These are phyloP conservation scores for Etheostoma perlongum DNA, from an alignment of 2,797 vertebrate species.

Conservation along the genomic window DNA sequence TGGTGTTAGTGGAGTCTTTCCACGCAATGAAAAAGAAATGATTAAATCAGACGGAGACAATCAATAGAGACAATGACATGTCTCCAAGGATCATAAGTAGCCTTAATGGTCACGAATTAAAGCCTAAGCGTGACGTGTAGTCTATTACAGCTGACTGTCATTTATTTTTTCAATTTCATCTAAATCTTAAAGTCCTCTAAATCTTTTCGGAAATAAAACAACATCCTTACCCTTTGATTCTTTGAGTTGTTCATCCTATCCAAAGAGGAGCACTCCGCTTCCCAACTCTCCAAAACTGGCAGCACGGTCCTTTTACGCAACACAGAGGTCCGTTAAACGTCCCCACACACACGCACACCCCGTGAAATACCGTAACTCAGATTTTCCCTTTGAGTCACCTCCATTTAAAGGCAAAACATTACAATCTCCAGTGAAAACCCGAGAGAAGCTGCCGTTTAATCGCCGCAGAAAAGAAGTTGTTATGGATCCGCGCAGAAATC, in stretches of 20 bases:
- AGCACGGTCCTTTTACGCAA: constrained; percentile 71
- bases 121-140: constrained; percentile 21
- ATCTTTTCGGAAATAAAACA: background rate
- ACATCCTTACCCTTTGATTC: constrained; percentile 79
- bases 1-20: background rate
- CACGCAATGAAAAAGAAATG: background rate
- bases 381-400: constrained; percentile 47
- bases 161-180: constrained; percentile 25
- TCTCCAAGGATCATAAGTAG: constrained; percentile 12
- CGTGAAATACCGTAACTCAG: constrained; percentile 58
- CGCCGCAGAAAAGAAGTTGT: constrained; percentile 47
- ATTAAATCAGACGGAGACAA: background rate
- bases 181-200: background rate
- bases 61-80: constrained; percentile 5
- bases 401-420: constrained; percentile 35
- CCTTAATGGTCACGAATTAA: constrained; percentile 24
- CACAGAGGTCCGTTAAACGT: constrained; percentile 48
- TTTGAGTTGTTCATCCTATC: constrained; percentile 81
- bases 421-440: constrained; percentile 7
- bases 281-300: constrained; percentile 75
- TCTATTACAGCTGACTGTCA: constrained; percentile 3
- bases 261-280: constrained; percentile 34
- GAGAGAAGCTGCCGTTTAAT: background rate
- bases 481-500: constrained; percentile 36
- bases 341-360: constrained; percentile 60